Evolutionary conservation across 2,888 invertebrate species (phyloP).

Genomic region (Pheosia tremula): DNA sequence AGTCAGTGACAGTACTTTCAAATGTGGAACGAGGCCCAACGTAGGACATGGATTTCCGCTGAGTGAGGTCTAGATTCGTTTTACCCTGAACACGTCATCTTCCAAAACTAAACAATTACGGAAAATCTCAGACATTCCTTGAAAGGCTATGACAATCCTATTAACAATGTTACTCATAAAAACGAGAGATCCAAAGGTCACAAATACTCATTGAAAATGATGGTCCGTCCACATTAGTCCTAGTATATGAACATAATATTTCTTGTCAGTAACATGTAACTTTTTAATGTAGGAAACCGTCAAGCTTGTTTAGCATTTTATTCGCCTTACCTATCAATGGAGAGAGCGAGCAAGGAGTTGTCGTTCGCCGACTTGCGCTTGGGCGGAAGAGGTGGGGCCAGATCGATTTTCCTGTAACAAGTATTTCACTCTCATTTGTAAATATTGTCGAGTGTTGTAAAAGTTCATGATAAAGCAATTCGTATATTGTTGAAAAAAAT

Average conservation of each 20-base stretch:
- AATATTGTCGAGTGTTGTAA: no score
- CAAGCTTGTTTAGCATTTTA: constrained; percentile 7
- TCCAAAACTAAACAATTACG: neutral
- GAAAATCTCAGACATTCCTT: neutral
- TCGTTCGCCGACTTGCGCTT: constrained; percentile 86
- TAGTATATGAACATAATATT: no score
- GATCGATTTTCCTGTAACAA: constrained; percentile 84
- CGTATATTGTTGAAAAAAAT: neutral
- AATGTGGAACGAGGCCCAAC: no score
- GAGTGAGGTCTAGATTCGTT: no score
- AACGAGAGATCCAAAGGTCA: constrained; percentile 11
- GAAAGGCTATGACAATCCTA: neutral
- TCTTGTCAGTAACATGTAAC: no score
- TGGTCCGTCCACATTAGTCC: no score
- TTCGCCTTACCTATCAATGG: constrained; percentile 84
- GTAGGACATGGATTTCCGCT: no score
- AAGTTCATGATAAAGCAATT: neutral
- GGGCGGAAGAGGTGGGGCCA: constrained; percentile 92
- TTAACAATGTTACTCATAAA: constrained; percentile 12
- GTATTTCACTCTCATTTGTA: constrained; percentile 53
- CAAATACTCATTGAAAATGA: no score
- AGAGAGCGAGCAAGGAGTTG: constrained; percentile 80
- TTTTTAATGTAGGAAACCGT: no score
- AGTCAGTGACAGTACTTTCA: no score
- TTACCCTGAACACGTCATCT: no score